These are phyloP conservation scores for Gambusia yucatana DNA, from an alignment of 2,797 vertebrate species.

Conservation along the genomic window DNA sequence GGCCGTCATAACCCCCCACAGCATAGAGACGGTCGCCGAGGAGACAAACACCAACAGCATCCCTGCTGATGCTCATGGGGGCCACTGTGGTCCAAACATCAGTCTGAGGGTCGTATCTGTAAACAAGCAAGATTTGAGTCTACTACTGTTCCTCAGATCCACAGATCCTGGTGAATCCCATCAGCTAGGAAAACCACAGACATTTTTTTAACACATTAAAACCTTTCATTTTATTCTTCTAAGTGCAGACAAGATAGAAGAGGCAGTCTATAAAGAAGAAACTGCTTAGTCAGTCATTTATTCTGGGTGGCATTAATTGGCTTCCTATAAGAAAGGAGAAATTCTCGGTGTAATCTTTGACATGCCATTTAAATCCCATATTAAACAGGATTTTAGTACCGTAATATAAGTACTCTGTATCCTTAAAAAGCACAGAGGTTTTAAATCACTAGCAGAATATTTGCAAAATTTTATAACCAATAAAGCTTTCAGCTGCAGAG, in stretches of 20 bases:
- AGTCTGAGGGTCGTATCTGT: slow-evolving; percentile 96
- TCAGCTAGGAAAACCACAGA: not conserved
- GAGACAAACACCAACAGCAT: slow-evolving; percentile 96
- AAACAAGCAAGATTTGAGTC: slow-evolving; percentile 17
- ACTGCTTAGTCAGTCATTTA: not conserved
- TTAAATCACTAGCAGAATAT: no score
- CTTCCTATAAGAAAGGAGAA: not conserved
- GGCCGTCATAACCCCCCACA: slow-evolving; percentile 96
- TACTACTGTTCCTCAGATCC: not conserved
- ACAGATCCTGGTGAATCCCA: not conserved
- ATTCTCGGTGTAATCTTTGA: not conserved
- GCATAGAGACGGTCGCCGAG: slow-evolving; percentile 95
- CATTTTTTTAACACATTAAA: not conserved
- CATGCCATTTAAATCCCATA: not conserved
- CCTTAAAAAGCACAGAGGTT: no score
- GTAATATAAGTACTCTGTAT: no score
- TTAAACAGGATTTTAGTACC: no score
- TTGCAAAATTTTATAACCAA: no score
- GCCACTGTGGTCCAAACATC: slow-evolving; percentile 96
- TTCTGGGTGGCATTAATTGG: not conserved
- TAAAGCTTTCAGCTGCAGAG: no score
- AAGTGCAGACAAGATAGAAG: not conserved
- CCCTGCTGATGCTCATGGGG: slow-evolving; percentile 97
- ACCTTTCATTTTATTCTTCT: not conserved
- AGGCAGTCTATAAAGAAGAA: not conserved